Evolutionary conservation across 2,888 invertebrate genomes (phyloP).

Genomic region (Drosophila prostipennis): DNA sequence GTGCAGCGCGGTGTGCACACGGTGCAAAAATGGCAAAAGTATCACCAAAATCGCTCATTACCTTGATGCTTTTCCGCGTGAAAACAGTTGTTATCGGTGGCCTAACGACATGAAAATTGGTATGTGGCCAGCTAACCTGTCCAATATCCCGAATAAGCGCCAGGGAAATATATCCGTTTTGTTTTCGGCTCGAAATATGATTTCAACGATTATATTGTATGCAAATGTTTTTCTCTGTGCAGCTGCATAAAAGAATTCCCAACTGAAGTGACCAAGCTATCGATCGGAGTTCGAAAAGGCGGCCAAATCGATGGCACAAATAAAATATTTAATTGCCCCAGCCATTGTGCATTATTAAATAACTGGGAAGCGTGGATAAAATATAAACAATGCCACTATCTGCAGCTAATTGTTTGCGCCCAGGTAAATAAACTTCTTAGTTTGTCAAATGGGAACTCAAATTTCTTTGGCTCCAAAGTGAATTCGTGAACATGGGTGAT

Average conservation of each 20-base stretch:
- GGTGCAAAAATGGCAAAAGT: conserved; percentile 1
- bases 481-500: neutral
- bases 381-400: conserved; percentile 1
- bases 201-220: neutral
- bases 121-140: neutral
- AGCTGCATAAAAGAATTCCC: conserved; percentile 15
- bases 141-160: neutral
- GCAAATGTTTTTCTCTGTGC: conserved; percentile 5
- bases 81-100: neutral
- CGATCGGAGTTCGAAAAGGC: conserved; percentile 53
- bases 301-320: conserved; percentile 68
- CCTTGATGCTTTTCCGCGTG: neutral
- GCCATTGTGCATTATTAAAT: conserved; percentile 29
- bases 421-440: neutral
- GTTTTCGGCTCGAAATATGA: neutral
- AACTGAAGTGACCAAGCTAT: conserved; percentile 37
- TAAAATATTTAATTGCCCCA: conserved; percentile 62
- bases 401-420: conserved; percentile 8
- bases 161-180: neutral
- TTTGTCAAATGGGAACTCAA: neutral
- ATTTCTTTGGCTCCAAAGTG: neutral
- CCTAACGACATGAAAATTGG: conserved; percentile 2
- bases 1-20: neutral
- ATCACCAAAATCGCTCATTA: conserved; percentile 1
- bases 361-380: conserved; percentile 32